Evolutionary conservation across 35 echinoderm and acorn worm species (phyloP).

Genomic region (Heliocidaris erythrogramma): DNA sequence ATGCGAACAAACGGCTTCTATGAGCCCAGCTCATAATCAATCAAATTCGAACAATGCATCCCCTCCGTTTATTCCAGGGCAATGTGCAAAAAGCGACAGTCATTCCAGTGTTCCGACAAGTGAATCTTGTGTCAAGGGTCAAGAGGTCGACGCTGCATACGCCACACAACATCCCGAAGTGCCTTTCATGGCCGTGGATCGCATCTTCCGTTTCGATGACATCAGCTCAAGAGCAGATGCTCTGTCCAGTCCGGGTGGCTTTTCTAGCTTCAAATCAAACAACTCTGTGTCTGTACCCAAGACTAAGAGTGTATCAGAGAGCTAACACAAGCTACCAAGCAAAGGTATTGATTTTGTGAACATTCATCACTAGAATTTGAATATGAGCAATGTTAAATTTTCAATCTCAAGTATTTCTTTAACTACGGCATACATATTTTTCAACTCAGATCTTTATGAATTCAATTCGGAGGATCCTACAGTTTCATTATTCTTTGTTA

Average conservation of each 20-base stretch:
- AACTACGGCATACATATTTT: neutral
- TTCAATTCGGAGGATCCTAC: too few relatives aligned
- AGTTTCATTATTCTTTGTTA: too few relatives aligned
- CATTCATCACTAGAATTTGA: neutral
- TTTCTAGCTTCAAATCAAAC: conserved; percentile 68
- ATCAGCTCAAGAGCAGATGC: conserved; percentile 74
- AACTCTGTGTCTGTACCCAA: conserved; percentile 33
- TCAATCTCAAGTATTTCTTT: neutral
- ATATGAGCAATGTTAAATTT: neutral
- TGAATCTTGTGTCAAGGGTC: neutral
- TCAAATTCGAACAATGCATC: neutral
- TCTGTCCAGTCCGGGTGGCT: conserved; percentile 62
- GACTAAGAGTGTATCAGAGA: neutral
- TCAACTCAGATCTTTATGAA: neutral
- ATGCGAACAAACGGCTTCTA: neutral
- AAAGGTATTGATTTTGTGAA: neutral
- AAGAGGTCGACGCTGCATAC: neutral
- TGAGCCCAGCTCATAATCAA: neutral
- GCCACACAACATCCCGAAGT: neutral
- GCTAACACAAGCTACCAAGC: neutral
- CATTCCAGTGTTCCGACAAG: conserved; percentile 5
- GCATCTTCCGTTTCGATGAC: conserved; percentile 69
- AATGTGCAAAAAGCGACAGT: neutral
- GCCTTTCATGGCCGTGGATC: conserved; percentile 44
- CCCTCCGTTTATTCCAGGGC: neutral